phyloP scores from a whole-genome alignment of 2,797 vertebrate species.

The Parauchenoglanis punctatus region DNA sequence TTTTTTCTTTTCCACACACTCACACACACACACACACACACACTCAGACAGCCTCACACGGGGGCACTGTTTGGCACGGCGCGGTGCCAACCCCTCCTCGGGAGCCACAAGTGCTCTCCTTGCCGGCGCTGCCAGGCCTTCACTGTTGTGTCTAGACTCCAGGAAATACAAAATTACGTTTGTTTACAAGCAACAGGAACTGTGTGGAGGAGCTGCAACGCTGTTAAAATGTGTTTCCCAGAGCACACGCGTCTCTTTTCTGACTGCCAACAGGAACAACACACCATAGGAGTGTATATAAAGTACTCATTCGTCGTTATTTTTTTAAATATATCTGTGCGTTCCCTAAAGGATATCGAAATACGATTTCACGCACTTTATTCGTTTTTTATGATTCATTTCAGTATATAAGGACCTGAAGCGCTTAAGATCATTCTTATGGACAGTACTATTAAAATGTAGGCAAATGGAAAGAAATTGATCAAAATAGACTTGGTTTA shows the following conservation, averaged over 20 bases:
- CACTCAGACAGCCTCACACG: constrained; percentile 25
- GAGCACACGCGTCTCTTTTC: constrained; percentile 51
- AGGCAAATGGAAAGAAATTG: neutral
- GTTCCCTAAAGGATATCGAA: neutral
- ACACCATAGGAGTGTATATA: neutral
- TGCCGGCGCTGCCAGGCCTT: constrained; percentile 70
- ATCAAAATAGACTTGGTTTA: neutral
- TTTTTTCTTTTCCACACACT: neutral
- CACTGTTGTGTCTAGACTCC: constrained; percentile 83
- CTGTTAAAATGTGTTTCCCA: constrained; percentile 78
- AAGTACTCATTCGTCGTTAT: neutral
- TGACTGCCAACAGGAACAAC: neutral
- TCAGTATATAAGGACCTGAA: too few relatives aligned
- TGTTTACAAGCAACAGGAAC: constrained; percentile 84
- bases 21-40: neutral
- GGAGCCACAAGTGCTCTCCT: constrained; percentile 67
- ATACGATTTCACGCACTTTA: neutral
- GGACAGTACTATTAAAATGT: neutral
- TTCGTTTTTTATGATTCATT: neutral
- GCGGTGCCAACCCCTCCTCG: constrained; percentile 70
- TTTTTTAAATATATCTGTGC: neutral
- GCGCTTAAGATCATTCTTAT: neutral
- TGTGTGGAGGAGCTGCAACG: constrained; percentile 76
- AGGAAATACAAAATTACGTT: constrained; percentile 85
- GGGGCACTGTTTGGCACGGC: constrained; percentile 55